A percentile compares a stretch with the other conserved stretches of the same genome.
These are phyloP conservation scores for Pterophyllum scalare DNA, from an alignment of 2,113 vertebrate genomes.

Conservation along the genomic window DNA sequence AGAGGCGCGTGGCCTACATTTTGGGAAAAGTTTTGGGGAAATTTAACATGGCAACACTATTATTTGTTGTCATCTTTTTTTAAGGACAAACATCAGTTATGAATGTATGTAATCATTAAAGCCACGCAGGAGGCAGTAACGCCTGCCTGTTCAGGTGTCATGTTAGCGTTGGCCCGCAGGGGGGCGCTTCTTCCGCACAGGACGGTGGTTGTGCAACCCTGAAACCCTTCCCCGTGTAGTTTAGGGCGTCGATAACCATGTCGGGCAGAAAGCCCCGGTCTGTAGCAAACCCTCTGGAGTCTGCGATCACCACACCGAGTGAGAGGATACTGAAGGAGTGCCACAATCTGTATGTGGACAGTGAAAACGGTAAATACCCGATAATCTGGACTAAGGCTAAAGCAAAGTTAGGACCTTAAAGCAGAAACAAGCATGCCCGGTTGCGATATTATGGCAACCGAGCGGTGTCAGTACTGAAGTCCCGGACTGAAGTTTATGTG, in stretches of 20 bases:
- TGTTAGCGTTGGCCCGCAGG: background rate
- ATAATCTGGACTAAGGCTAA: background rate
- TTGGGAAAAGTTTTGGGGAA: background rate
- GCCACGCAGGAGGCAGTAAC: background rate
- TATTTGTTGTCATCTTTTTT: background rate
- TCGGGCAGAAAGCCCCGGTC: slow-evolving; percentile 80
- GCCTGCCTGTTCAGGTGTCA: background rate
- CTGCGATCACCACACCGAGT: slow-evolving; percentile 78
- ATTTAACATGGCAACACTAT: background rate
- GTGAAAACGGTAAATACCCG: slow-evolving; percentile 79
- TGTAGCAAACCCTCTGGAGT: slow-evolving; percentile 82
- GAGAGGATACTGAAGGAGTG: slow-evolving; percentile 83
- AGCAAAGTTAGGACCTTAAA: background rate
- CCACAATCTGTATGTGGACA: slow-evolving; percentile 82
- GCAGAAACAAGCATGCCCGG: background rate
- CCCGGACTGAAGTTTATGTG: background rate
- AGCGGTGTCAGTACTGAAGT: background rate
- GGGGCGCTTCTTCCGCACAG: slow-evolving; percentile 41
- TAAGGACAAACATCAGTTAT: background rate
- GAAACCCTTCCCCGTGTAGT: slow-evolving; percentile 64
- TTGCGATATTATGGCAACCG: background rate
- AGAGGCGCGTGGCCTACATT: background rate
- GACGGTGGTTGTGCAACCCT: slow-evolving; percentile 58
- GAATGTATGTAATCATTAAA: background rate
- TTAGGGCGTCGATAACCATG: slow-evolving; percentile 57